Evolutionary conservation across 2,888 invertebrate genomes (phyloP).

Genomic region (Phytoseiulus persimilis): DNA sequence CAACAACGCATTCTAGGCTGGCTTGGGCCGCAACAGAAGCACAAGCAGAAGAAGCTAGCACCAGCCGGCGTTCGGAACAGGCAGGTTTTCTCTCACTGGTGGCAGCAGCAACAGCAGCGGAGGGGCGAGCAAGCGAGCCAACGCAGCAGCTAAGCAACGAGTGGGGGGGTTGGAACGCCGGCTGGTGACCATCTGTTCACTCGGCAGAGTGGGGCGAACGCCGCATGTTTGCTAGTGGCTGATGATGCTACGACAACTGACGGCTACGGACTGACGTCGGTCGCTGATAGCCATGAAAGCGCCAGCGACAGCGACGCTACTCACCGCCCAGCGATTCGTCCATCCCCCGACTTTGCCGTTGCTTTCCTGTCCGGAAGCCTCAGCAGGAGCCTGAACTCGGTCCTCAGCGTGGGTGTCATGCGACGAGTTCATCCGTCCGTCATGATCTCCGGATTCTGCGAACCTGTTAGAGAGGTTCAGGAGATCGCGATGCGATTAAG

Average conservation of each 20-base stretch:
- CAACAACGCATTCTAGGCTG: background rate
- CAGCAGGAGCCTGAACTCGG: background rate
- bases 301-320: background rate
- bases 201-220: background rate
- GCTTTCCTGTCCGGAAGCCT: background rate
- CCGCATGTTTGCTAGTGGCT: background rate
- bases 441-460: too few relatives aligned
- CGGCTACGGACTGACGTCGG: background rate
- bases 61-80: background rate
- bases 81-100: background rate
- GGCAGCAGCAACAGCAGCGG: background rate
- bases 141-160: too few relatives aligned
- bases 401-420: too few relatives aligned
- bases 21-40: background rate
- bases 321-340: background rate
- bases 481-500: too few relatives aligned
- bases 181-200: background rate
- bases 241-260: background rate
- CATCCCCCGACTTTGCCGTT: background rate
- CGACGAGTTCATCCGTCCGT: too few relatives aligned
- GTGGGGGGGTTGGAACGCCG: conserved; percentile 5
- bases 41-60: background rate
- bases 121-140: conserved; percentile 5
- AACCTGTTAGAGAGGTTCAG: too few relatives aligned
- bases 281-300: too few relatives aligned